Conservation (phyloP, 2,888 invertebrate species). For the Lepidocyrtoides sp. region DNA sequence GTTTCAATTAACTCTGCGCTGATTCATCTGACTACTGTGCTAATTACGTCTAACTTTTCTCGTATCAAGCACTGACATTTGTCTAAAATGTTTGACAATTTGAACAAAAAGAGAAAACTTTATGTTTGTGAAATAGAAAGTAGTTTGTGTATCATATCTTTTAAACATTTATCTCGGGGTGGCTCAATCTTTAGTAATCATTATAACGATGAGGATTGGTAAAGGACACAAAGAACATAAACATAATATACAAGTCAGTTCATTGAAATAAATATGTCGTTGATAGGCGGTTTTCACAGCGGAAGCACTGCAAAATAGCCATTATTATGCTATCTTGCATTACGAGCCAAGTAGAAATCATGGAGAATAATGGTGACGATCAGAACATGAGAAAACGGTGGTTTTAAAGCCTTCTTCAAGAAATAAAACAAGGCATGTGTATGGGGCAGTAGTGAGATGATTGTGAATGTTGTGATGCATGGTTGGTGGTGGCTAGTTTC, state of each 20-base stretch:
- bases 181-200: neutral
- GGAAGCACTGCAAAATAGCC: conserved; percentile 41
- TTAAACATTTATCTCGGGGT: too few species aligned
- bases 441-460: neutral
- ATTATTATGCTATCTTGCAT: conserved; percentile 62
- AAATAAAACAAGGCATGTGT: neutral
- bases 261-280: conserved; percentile 61
- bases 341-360: conserved; percentile 66
- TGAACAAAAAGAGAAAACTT: too few species aligned
- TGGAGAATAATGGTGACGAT: conserved; percentile 42
- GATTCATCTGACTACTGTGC: too few species aligned
- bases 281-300: conserved; percentile 2
- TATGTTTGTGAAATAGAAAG: too few species aligned
- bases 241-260: neutral
- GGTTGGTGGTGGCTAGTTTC: neutral
- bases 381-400: neutral
- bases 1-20: too few species aligned
- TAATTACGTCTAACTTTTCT: too few species aligned
- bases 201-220: neutral
- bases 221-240: neutral
- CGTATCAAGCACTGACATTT: too few species aligned
- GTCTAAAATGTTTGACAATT: too few species aligned
- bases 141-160: too few species aligned
- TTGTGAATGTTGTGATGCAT: neutral
- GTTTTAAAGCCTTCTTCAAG: conserved; percentile 7